phyloP scores from a whole-genome alignment of 2,888 invertebrate species.

The Scaptodrosophila latifasciaeformis region DNA sequence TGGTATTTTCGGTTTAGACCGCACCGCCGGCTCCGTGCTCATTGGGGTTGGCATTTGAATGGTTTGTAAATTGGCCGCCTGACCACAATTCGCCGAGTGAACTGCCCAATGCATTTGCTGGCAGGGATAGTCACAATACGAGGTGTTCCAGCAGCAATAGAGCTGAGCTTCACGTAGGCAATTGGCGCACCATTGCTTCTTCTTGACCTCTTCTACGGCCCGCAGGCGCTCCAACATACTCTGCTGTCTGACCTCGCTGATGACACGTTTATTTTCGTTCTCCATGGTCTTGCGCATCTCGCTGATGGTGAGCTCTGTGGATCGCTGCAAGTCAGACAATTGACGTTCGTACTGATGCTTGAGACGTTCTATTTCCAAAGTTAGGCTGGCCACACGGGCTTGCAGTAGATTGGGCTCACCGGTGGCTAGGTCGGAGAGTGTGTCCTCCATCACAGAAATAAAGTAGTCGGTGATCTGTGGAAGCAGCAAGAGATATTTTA shows the following conservation, averaged over 20 bases:
- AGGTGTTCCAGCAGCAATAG: conserved; percentile 97
- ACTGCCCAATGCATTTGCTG: conserved; percentile 90
- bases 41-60: no score
- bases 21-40: no score
- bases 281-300: conserved; percentile 84
- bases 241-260: conserved; percentile 80
- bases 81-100: conserved; percentile 77
- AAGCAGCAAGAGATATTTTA: conserved; percentile 31
- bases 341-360: conserved; percentile 85
- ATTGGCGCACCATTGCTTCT: conserved; percentile 93
- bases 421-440: conserved; percentile 79
- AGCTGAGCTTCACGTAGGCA: conserved; percentile 92
- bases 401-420: conserved; percentile 75
- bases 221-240: conserved; percentile 83
- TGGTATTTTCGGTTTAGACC: no score
- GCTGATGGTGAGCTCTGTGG: conserved; percentile 79
- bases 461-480: conserved; percentile 82
- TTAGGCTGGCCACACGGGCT: conserved; percentile 79
- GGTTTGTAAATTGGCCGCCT: no score
- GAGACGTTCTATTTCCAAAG: conserved; percentile 82
- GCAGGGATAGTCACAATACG: conserved; percentile 93
- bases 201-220: conserved; percentile 84
- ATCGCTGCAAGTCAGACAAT: conserved; percentile 82
- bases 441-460: conserved; percentile 82
- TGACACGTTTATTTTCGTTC: conserved; percentile 80